Conservation (phyloP, 2,888 invertebrate genomes). For the Coelinius sp. region DNA sequence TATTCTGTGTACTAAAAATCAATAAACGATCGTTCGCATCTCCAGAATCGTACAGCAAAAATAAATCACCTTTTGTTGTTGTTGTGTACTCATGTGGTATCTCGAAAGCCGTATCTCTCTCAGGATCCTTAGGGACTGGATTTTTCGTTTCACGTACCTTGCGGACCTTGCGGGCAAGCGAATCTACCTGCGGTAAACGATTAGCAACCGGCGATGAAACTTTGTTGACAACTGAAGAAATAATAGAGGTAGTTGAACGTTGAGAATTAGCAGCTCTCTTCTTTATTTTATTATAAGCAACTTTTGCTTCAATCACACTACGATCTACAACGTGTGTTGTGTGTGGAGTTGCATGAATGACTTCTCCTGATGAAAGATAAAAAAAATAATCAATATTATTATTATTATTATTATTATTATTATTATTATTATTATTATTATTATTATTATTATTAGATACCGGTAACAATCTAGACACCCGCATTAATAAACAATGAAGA, state of each 20-base stretch:
- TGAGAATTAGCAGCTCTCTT: neutral
- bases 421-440: too few relatives aligned
- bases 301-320: neutral
- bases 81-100: constrained; percentile 15
- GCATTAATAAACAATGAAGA: neutral
- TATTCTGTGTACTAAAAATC: constrained; percentile 26
- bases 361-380: neutral
- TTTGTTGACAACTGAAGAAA: neutral
- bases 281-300: neutral
- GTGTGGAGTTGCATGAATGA: neutral
- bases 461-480: too few relatives aligned
- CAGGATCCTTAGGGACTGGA: neutral
- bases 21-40: constrained; percentile 13
- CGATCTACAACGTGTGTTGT: neutral
- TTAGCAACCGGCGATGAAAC: neutral
- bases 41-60: constrained; percentile 24
- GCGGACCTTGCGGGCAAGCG: neutral
- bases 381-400: too few relatives aligned
- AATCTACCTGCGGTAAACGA: neutral
- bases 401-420: too few relatives aligned
- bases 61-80: constrained; percentile 9
- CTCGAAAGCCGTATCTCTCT: neutral
- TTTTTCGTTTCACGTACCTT: neutral
- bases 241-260: neutral
- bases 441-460: too few relatives aligned